These are phyloP conservation scores for Phyllostomus discolor DNA, from an alignment of 2,113 vertebrate genomes.

Conservation along the genomic window DNA sequence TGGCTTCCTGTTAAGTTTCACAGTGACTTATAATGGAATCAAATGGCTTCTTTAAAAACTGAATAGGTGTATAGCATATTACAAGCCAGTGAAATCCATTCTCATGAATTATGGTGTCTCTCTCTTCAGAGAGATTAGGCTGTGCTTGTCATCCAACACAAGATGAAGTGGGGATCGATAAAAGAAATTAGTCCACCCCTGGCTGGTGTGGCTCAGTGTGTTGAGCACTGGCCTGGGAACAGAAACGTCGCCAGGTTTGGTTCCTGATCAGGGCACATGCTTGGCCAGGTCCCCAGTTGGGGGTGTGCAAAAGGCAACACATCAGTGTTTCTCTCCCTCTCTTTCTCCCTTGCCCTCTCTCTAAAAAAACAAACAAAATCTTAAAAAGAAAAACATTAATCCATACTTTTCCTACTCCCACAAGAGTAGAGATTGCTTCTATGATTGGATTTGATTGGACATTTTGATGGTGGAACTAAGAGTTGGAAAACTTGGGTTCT, in stretches of 20 bases:
- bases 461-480: background rate
- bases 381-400: background rate
- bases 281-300: too few relatives aligned
- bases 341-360: too few relatives aligned
- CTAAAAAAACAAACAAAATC: too few relatives aligned
- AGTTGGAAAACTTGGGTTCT: too few relatives aligned
- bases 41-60: conserved; percentile 4
- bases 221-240: too few relatives aligned
- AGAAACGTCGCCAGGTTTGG: too few relatives aligned
- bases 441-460: background rate
- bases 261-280: too few relatives aligned
- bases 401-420: background rate
- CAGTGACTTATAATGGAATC: background rate
- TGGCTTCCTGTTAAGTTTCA: background rate
- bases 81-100: background rate
- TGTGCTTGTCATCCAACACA: background rate
- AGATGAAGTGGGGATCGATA: background rate
- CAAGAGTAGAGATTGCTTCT: background rate
- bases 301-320: too few relatives aligned
- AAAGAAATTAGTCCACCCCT: background rate
- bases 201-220: too few relatives aligned
- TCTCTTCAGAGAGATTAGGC: background rate
- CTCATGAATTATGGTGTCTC: background rate
- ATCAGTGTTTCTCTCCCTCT: too few relatives aligned
- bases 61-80: background rate